A percentile compares a stretch with the other conserved stretches of the same genome.
Evolutionary conservation across 2,888 invertebrate species (phyloP).

Genomic region (Galeopsomyia nigrocyanea): DNA sequence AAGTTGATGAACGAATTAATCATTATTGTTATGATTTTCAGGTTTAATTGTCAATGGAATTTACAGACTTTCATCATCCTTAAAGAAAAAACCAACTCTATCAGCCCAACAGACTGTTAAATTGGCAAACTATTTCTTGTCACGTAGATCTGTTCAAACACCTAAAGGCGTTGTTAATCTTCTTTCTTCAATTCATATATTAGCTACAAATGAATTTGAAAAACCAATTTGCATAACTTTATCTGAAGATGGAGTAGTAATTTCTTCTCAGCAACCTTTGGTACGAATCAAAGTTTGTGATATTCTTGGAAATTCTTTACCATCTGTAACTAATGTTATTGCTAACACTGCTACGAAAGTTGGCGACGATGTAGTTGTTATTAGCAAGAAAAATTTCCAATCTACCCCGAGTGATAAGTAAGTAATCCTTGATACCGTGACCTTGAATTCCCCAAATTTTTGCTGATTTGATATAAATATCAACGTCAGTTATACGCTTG

Average conservation of each 20-base stretch:
- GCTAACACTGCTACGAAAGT: constrained; percentile 83
- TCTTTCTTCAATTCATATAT: constrained; percentile 81
- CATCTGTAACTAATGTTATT: constrained; percentile 76
- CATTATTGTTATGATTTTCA: constrained; percentile 49
- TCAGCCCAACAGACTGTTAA: constrained; percentile 86
- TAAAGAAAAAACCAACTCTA: constrained; percentile 79
- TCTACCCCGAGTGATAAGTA: constrained; percentile 66
- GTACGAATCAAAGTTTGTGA: constrained; percentile 82
- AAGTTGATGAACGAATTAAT: neutral
- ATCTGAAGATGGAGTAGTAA: constrained; percentile 79
- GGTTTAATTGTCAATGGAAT: constrained; percentile 76
- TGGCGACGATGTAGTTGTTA: constrained; percentile 81
- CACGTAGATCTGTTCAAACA: constrained; percentile 89
- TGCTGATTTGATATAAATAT: constrained; percentile 56
- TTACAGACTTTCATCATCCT: constrained; percentile 74
- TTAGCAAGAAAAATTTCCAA: constrained; percentile 74
- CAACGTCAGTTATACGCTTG: constrained; percentile 66
- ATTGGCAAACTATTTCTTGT: constrained; percentile 90
- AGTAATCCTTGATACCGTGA: constrained; percentile 42
- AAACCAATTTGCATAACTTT: constrained; percentile 86
- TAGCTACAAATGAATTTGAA: constrained; percentile 79
- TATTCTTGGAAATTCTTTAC: constrained; percentile 80
- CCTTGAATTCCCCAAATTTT: constrained; percentile 60
- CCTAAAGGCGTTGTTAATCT: constrained; percentile 86
- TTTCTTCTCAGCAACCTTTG: constrained; percentile 81